A percentile compares a stretch with the other conserved stretches of the same genome.
phyloP scores from a whole-genome alignment of 2,888 invertebrate species.

The Myopa tessellatipennis region DNA sequence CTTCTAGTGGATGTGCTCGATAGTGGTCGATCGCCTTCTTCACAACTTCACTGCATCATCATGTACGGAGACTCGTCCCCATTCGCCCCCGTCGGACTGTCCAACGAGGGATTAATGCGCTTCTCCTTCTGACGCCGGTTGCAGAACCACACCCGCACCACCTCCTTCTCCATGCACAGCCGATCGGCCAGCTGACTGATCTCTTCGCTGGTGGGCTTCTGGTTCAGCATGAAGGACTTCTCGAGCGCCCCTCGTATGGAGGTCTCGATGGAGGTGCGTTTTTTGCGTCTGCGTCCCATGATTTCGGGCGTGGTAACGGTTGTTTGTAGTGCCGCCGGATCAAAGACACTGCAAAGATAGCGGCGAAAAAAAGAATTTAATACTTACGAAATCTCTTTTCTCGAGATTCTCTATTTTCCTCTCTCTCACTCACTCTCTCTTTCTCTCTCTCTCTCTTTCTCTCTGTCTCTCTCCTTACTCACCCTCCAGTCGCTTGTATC shows the following conservation, averaged over 20 bases:
- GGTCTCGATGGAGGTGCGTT: slow-evolving; percentile 95
- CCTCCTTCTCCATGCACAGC: slow-evolving; percentile 97
- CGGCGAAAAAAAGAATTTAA: not conserved
- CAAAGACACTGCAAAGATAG: slow-evolving; percentile 59
- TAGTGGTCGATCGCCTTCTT: no score
- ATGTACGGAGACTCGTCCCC: slow-evolving; percentile 65
- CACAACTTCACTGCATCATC: slow-evolving; percentile 52
- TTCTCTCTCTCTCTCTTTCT: not conserved
- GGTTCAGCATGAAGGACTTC: slow-evolving; percentile 93
- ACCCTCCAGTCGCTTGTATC: slow-evolving; percentile 77
- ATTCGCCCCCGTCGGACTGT: slow-evolving; percentile 76
- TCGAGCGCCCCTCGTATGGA: slow-evolving; percentile 94
- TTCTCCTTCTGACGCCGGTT: slow-evolving; percentile 97
- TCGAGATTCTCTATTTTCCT: not conserved
- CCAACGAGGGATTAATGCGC: slow-evolving; percentile 88
- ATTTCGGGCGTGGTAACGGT: slow-evolving; percentile 87
- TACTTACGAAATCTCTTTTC: no score
- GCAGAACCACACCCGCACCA: slow-evolving; percentile 94
- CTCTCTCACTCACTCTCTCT: not conserved
- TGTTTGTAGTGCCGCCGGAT: slow-evolving; percentile 72
- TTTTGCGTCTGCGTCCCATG: slow-evolving; percentile 93
- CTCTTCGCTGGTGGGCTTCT: slow-evolving; percentile 97
- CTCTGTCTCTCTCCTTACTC: slow-evolving; percentile 46
- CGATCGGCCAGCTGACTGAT: slow-evolving; percentile 92
- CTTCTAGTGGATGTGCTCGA: no score